phyloP scores from a whole-genome alignment of 2,888 invertebrate genomes.

The Melieria crassipennis region DNA sequence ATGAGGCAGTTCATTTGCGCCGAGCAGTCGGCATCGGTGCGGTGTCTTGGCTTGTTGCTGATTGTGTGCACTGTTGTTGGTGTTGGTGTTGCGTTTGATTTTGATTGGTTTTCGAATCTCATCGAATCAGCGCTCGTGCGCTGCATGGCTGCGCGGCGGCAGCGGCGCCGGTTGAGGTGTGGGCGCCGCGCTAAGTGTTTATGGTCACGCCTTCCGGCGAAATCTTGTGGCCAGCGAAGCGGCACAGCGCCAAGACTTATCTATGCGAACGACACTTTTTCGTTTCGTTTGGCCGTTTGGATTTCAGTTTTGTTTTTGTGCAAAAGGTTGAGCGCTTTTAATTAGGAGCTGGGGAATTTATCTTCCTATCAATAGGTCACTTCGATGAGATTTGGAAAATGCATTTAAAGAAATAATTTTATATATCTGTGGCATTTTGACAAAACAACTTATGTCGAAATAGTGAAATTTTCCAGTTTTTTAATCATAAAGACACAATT shows the following conservation, averaged over 20 bases:
- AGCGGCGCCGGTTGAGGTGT: background rate
- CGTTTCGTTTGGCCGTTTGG: background rate
- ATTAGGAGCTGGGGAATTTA: too few species aligned
- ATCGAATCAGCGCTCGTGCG: slow-evolving; percentile 45
- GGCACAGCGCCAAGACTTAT: too few species aligned
- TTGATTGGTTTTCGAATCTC: slow-evolving; percentile 61
- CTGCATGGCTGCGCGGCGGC: too few species aligned
- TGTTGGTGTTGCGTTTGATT: slow-evolving; percentile 53
- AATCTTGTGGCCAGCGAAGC: background rate
- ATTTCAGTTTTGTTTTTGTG: background rate
- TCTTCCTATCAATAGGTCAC: too few species aligned
- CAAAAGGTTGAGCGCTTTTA: too few species aligned
- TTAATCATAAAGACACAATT: too few species aligned
- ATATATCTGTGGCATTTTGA: too few species aligned
- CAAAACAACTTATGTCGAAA: too few species aligned
- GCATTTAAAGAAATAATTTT: too few species aligned
- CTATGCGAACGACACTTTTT: too few species aligned
- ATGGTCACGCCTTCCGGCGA: slow-evolving; percentile 23
- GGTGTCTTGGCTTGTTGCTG: background rate
- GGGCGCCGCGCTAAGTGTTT: background rate
- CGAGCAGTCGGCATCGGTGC: slow-evolving; percentile 2
- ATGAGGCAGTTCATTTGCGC: slow-evolving; percentile 29
- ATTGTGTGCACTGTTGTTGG: slow-evolving; percentile 27
- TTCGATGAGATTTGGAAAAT: too few species aligned
- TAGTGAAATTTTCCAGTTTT: too few species aligned